Percentiles rank a stretch among this genome's conserved stretches.
These are phyloP conservation scores for Ecliptopera silaceata DNA, from an alignment of 2,888 invertebrate genomes.

Conservation along the genomic window DNA sequence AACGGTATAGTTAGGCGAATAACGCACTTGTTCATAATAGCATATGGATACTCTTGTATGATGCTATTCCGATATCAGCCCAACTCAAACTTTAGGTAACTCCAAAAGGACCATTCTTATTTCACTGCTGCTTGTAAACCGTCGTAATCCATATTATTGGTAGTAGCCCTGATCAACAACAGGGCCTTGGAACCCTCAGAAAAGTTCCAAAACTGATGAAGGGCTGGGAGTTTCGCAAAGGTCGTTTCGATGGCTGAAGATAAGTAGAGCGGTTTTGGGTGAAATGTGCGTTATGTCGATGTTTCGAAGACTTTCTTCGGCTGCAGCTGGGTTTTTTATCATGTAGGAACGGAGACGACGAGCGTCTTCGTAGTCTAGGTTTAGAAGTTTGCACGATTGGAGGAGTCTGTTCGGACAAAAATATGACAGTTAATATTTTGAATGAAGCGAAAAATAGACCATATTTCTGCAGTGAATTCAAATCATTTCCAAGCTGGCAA, in stretches of 20 bases:
- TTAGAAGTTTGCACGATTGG: conserved; percentile 89
- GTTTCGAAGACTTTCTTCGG: conserved; percentile 36
- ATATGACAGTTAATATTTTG: not conserved
- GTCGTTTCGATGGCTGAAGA: conserved; percentile 74
- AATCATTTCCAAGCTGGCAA: no score
- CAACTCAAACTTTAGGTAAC: no score
- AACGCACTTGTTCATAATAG: no score
- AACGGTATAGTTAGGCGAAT: no score
- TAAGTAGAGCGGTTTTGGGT: conserved; percentile 50
- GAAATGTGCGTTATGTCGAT: conserved; percentile 47
- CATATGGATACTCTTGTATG: no score
- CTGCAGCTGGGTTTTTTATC: conserved; percentile 42
- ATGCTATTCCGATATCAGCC: no score
- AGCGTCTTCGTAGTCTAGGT: conserved; percentile 90
- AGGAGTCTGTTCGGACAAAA: conserved; percentile 80
- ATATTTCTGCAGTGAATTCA: no score
- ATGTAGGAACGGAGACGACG: conserved; percentile 87
- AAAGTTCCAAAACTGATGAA: conserved; percentile 68
- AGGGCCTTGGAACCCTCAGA: conserved; percentile 67
- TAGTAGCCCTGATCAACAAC: conserved; percentile 46
- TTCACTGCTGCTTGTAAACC: not conserved
- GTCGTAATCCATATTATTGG: conserved; percentile 1
- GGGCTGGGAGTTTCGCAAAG: conserved; percentile 55
- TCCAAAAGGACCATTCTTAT: no score
- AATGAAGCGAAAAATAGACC: no score